phyloP scores from a whole-genome alignment of 2,888 invertebrate genomes.

The Drosophila helvetica region DNA sequence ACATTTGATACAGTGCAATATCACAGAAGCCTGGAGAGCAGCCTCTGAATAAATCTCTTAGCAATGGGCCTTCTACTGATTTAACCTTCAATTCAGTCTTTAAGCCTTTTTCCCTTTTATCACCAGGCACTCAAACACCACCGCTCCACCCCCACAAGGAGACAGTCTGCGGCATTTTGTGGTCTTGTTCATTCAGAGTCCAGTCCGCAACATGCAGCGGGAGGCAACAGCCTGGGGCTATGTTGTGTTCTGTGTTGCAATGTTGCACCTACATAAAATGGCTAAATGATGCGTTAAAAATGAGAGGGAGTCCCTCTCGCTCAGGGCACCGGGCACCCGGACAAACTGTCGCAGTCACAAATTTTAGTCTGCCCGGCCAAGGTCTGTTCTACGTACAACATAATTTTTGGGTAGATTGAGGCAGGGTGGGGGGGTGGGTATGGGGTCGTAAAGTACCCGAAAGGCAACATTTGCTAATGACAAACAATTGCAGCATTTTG shows the following conservation, averaged over 20 bases:
- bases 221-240: constrained; percentile 33
- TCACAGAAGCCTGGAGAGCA: no score
- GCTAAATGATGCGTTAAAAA: constrained; percentile 72
- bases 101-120: neutral
- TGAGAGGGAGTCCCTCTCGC: constrained; percentile 33
- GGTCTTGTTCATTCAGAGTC: constrained; percentile 53
- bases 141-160: neutral
- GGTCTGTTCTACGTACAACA: constrained; percentile 39
- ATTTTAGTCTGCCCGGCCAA: constrained; percentile 64
- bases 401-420: constrained; percentile 1
- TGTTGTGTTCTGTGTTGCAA: constrained; percentile 44
- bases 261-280: constrained; percentile 76
- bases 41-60: neutral
- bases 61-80: neutral
- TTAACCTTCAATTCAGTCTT: neutral
- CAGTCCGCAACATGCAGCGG: constrained; percentile 35
- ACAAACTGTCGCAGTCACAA: constrained; percentile 78
- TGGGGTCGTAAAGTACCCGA: constrained; percentile 64
- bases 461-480: constrained; percentile 80
- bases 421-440: neutral
- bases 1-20: no score
- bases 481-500: constrained; percentile 62
- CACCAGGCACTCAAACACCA: neutral
- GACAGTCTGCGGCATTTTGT: constrained; percentile 44
- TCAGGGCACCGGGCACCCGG: no score